Base-by-base conservation (phyloP, 64 coral and sea anemone species). In the Anthopleura sola region DNA sequence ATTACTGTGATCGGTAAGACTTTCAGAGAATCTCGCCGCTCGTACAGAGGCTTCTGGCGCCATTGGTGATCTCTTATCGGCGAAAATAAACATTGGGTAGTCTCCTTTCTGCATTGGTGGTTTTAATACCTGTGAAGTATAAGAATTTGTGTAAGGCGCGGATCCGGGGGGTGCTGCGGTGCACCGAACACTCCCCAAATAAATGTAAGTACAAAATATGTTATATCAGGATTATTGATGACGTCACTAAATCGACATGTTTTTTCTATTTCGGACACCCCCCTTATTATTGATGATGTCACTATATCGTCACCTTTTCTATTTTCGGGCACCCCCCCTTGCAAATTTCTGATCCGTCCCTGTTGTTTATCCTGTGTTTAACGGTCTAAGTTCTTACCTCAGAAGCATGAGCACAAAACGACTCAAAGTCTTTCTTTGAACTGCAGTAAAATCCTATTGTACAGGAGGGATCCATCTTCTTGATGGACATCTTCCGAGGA, bases 381-480 rank as follows among this genome's bases (percentile, higher is more conserved):
- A n/a, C n/a, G n/a, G n/a, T n/a, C n/a, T n/a, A n/a, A n/a, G n/a
- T n/a, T 23, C 58, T 62, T 92, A 98, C 96, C 90, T 98, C 92
- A 34, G 89, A 85, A 40, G 96, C 88, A 60, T 98, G 93, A 1
- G 40, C 55, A 83, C 96, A 91, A 78, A 98, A 98, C 23, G 14
- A 17, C 33, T 98, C 96, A 78, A 98, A 98, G 3, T 93, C 90
- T 19, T 44, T 36, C 66, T 88, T 92, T 9, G 92, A 87, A 36
- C 89, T 91, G 58, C 92, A 94, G 64, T 94, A 98, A 75, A 98
- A 98, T 5, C 96, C 96, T 84, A 98, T 94, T 0, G 96, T 94
- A 75, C 96, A 98, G 1, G 96, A 98, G 5, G 96, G 96, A 57
- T 98, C 96, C 96, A 98, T 94, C 69, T 89, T 98, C n/a, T 82